These are phyloP conservation scores for Capitulum mitella DNA, from an alignment of 2,888 invertebrate genomes.

Conservation along the genomic window DNA sequence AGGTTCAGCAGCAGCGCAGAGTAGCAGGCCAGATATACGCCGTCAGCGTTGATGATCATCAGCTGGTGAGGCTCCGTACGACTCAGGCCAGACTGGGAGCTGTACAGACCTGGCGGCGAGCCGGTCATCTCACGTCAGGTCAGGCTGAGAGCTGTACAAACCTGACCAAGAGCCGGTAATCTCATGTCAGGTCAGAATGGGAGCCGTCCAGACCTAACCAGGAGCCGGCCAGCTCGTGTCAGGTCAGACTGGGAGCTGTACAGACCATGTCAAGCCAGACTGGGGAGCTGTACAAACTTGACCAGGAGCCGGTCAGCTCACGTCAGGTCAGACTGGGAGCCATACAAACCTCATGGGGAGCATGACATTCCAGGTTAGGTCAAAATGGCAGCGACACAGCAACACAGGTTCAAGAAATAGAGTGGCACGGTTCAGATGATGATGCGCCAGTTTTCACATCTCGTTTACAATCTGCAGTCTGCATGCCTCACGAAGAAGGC, in stretches of 20 bases:
- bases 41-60: conserved; percentile 86
- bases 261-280: background rate
- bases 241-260: background rate
- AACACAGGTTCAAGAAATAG: background rate
- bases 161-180: background rate
- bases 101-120: background rate
- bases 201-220: background rate
- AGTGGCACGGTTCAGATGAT: too few relatives aligned
- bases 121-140: background rate
- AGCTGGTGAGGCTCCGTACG: conserved; percentile 78
- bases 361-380: background rate
- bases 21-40: conserved; percentile 84
- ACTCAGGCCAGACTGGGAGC: conserved; percentile 45
- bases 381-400: background rate
- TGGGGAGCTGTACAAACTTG: background rate
- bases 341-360: background rate
- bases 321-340: background rate
- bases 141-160: background rate
- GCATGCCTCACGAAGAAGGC: too few relatives aligned
- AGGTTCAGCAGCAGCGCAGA: conserved; percentile 73
- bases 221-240: background rate
- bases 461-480: too few relatives aligned
- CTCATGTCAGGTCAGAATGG: background rate
- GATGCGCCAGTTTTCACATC: too few relatives aligned
- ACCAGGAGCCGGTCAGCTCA: background rate